These are phyloP conservation scores for Pelecanoides urinatrix DNA, from an alignment of 2,113 vertebrate species.

Conservation along the genomic window DNA sequence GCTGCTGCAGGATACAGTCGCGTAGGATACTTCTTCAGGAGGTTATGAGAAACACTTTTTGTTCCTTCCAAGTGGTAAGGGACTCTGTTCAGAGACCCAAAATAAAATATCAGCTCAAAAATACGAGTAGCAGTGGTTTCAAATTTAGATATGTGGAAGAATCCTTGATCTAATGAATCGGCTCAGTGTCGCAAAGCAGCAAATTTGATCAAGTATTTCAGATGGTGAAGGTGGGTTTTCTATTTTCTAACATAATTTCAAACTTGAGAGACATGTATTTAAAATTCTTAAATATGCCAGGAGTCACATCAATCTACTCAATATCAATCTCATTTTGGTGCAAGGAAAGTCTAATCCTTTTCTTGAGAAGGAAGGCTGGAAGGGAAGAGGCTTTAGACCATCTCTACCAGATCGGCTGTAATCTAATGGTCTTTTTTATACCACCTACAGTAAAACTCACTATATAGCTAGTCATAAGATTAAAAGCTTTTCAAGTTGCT, in stretches of 20 bases:
- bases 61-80: not conserved
- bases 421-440: constrained; percentile 66
- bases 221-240: not conserved
- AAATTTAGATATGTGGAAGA: not conserved
- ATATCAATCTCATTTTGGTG: not conserved
- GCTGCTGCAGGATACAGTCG: not conserved
- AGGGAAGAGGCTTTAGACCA: constrained; percentile 28
- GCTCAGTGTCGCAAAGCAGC: not conserved
- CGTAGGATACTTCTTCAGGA: not conserved
- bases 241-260: not conserved
- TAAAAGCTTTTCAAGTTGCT: constrained; percentile 78
- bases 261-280: not conserved
- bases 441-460: constrained; percentile 63
- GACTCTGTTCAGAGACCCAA: not conserved
- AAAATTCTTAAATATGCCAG: not conserved
- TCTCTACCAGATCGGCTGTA: constrained; percentile 44
- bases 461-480: constrained; percentile 68
- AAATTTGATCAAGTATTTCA: not conserved
- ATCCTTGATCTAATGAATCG: not conserved
- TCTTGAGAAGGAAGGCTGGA: not conserved
- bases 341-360: not conserved
- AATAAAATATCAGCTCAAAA: not conserved
- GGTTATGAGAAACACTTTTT: not conserved
- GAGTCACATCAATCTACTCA: not conserved
- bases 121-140: not conserved